Evolutionary conservation across 2,888 invertebrate species (phyloP).

Genomic region (Leptura quadrifasciata): DNA sequence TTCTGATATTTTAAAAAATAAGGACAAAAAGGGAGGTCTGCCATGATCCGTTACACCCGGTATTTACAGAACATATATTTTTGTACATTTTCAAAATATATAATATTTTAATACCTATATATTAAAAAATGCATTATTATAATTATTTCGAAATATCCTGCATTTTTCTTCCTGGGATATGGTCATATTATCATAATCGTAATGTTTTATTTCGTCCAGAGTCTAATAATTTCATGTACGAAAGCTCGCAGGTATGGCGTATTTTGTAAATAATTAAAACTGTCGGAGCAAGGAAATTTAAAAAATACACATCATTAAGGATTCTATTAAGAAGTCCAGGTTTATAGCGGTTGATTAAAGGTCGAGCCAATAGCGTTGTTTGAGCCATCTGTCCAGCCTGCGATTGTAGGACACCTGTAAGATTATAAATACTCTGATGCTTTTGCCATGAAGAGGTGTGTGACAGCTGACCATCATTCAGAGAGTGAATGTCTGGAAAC

Average conservation of each 20-base stretch:
- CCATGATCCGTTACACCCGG: no score
- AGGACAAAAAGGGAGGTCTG: no score
- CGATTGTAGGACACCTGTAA: conserved; percentile 57
- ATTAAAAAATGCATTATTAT: no score
- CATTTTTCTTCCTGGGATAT: no score
- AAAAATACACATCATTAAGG: conserved; percentile 27
- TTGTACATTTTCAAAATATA: no score
- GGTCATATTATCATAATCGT: no score
- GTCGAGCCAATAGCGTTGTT: conserved; percentile 17
- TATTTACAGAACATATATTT: no score
- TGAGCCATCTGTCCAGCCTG: conserved; percentile 53
- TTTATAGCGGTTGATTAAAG: conserved; percentile 37
- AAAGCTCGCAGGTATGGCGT: neutral
- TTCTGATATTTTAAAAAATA: no score
- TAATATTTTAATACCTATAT: no score
- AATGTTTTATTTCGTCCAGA: no score
- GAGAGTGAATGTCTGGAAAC: conserved; percentile 47
- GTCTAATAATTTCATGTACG: no score
- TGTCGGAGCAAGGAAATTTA: conserved; percentile 4
- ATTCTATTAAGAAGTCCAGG: conserved; percentile 29
- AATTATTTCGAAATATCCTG: no score
- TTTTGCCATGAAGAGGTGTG: conserved; percentile 52
- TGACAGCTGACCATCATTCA: conserved; percentile 54
- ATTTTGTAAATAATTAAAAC: conserved; percentile 26
- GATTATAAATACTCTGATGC: conserved; percentile 51